Percentiles rank a stretch among this genome's conserved stretches.
These are phyloP conservation scores for Oreotrochilus melanogaster DNA, from an alignment of 2,113 vertebrate genomes.

Conservation along the genomic window DNA sequence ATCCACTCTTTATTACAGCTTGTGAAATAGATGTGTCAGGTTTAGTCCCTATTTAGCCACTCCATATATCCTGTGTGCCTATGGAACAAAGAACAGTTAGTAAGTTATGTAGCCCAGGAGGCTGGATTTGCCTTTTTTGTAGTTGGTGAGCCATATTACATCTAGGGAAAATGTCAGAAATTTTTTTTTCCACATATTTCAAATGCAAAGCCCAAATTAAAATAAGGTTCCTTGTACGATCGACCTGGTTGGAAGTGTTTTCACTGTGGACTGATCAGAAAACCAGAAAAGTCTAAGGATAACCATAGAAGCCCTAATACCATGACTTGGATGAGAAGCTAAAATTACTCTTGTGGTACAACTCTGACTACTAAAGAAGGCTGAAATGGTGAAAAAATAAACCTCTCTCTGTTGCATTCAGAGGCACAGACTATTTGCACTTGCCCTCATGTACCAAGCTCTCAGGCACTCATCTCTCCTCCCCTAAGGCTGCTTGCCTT, in stretches of 20 bases:
- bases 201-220: not conserved
- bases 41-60: not conserved
- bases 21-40: not conserved
- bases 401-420: not conserved
- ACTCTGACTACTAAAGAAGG: not conserved
- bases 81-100: not conserved
- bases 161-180: not conserved
- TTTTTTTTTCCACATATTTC: not conserved
- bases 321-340: not conserved
- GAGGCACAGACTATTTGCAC: not conserved
- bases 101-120: not conserved
- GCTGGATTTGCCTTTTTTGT: not conserved
- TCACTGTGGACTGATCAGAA: not conserved
- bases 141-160: not conserved
- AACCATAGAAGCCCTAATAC: not conserved
- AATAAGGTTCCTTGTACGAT: not conserved
- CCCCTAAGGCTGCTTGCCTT: not conserved
- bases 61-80: accelerated
- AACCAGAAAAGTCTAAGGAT: not conserved
- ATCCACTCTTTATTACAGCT: not conserved
- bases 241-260: not conserved
- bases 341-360: not conserved
- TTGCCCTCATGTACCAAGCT: not conserved
- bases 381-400: not conserved
- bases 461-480: not conserved